phyloP scores from a whole-genome alignment of 2,797 vertebrate genomes.

The Todus mexicanus region DNA sequence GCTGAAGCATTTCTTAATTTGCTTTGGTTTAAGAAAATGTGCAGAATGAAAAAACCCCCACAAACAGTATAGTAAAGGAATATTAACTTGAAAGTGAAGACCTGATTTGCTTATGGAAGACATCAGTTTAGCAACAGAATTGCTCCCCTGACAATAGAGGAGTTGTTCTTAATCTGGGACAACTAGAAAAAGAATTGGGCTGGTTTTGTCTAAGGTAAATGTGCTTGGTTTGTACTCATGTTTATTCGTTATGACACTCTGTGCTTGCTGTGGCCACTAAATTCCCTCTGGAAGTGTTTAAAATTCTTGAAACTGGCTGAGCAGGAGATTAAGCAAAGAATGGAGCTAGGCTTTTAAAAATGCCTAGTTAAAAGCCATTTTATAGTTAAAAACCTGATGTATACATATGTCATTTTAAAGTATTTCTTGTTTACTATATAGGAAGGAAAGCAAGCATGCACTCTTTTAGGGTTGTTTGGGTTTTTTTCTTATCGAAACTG shows the following conservation, averaged over 20 bases:
- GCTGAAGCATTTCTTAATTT: not conserved
- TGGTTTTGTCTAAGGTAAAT: not conserved
- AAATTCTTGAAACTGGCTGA: not conserved
- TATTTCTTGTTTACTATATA: not conserved
- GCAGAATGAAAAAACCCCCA: not conserved
- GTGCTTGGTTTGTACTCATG: accelerated
- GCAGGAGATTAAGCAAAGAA: not conserved
- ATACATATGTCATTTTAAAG: not conserved
- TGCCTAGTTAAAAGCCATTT: not conserved
- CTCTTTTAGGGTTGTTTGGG: not conserved
- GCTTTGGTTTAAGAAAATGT: not conserved
- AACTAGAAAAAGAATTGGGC: not conserved
- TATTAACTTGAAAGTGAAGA: not conserved
- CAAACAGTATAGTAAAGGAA: not conserved
- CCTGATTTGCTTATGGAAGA: not conserved
- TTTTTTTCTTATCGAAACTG: not conserved
- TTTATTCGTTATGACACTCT: not conserved
- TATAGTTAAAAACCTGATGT: not conserved
- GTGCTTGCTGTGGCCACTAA: not conserved
- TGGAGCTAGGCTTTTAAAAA: not conserved
- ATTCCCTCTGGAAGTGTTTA: not conserved
- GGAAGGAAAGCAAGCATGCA: not conserved
- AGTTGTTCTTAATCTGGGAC: not conserved
- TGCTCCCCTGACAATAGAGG: not conserved
- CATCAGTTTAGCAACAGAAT: not conserved